phyloP scores from a whole-genome alignment of 2,888 invertebrate genomes.

The Trachelus iudaicus region DNA sequence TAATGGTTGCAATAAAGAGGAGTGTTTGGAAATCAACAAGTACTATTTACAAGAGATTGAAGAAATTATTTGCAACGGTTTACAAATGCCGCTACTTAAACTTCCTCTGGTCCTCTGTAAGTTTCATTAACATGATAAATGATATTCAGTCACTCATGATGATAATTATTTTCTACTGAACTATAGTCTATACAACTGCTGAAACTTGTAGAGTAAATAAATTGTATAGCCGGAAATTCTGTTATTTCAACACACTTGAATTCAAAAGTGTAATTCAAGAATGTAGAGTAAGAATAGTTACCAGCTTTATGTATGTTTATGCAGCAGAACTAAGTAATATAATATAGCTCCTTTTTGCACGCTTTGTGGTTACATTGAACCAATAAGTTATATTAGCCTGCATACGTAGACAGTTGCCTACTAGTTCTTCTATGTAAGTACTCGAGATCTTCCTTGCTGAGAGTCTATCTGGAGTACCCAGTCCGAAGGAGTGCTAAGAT shows the following conservation, averaged over 20 bases:
- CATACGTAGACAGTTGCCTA: conserved; percentile 36
- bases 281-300: conserved; percentile 49
- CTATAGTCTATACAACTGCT: neutral
- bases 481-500: neutral
- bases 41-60: conserved; percentile 39
- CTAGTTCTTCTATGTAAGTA: conserved; percentile 48
- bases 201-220: neutral
- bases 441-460: neutral
- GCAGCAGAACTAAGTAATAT: conserved; percentile 53
- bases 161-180: neutral
- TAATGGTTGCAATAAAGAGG: conserved; percentile 30
- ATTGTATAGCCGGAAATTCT: conserved; percentile 30
- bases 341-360: conserved; percentile 50
- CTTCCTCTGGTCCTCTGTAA: conserved; percentile 53
- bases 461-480: neutral
- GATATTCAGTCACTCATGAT: neutral
- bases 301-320: conserved; percentile 53
- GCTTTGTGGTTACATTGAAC: conserved; percentile 55
- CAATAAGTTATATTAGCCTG: conserved; percentile 59
- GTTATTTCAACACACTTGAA: conserved; percentile 31
- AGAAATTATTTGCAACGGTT: conserved; percentile 42
- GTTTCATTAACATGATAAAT: conserved; percentile 35
- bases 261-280: conserved; percentile 46
- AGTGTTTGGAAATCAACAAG: conserved; percentile 36
- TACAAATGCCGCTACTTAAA: conserved; percentile 41